phyloP scores from a whole-genome alignment of 2,888 invertebrate species.

The Cerceris rybyensis region DNA sequence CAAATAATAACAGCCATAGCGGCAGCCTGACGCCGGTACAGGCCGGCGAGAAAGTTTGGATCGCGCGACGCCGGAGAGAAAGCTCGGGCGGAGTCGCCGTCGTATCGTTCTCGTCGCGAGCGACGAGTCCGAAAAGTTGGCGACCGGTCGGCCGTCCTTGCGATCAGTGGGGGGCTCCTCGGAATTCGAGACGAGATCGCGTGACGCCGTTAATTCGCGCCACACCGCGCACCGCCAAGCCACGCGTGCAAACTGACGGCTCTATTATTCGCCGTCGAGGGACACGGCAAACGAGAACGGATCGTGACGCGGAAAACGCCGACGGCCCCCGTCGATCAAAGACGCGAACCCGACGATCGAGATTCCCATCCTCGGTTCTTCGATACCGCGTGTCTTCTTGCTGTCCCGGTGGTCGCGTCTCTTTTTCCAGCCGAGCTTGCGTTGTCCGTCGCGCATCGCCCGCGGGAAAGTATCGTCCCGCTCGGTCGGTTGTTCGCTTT shows the following conservation, averaged over 20 bases:
- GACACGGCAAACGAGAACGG: background rate
- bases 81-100: background rate
- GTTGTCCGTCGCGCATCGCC: constrained; percentile 1
- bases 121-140: background rate
- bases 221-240: background rate
- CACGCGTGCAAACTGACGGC: constrained; percentile 13
- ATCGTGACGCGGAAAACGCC: background rate
- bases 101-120: background rate
- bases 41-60: constrained; percentile 68
- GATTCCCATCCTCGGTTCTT: too few relatives aligned
- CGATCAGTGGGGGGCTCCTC: background rate
- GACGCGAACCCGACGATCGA: too few relatives aligned
- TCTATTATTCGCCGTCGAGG: constrained; percentile 20
- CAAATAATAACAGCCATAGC: constrained; percentile 81
- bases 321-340: background rate
- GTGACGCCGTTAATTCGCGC: constrained; percentile 18
- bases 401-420: background rate
- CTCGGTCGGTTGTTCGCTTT: background rate
- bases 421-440: background rate
- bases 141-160: constrained; percentile 13
- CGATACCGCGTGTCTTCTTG: too few relatives aligned
- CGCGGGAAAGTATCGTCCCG: background rate
- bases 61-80: background rate
- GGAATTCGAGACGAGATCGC: constrained; percentile 31
- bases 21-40: constrained; percentile 81